Evolutionary conservation across 2,888 invertebrate species (phyloP).

Genomic region (Ptilodon capucinus): DNA sequence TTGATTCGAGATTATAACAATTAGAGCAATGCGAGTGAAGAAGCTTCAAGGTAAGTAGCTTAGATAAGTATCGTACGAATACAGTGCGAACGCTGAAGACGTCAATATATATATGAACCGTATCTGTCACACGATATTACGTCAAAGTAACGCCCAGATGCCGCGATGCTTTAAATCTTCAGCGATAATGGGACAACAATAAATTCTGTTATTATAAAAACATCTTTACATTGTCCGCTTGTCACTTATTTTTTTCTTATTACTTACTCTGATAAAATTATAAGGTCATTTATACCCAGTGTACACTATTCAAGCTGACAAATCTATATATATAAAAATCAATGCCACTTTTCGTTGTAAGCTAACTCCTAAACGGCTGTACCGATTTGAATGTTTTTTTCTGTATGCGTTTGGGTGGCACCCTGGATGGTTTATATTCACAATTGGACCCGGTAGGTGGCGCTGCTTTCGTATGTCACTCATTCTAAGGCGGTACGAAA

Average conservation of each 20-base stretch:
- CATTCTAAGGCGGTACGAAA: too few relatives aligned
- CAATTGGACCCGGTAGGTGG: too few relatives aligned
- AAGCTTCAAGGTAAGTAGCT: conserved; percentile 78
- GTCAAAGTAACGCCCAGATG: conserved; percentile 80
- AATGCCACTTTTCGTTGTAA: too few relatives aligned
- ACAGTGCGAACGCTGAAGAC: conserved; percentile 63
- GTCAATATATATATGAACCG: conserved; percentile 77
- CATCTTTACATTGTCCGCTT: conserved; percentile 32
- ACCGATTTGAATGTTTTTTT: too few relatives aligned
- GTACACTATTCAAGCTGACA: too few relatives aligned
- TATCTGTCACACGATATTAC: conserved; percentile 76
- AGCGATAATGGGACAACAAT: conserved; percentile 67
- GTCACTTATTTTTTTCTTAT: conserved; percentile 18
- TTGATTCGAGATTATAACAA: conserved; percentile 37
- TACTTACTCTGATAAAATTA: not conserved
- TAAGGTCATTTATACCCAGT: not conserved
- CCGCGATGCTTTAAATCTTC: conserved; percentile 71
- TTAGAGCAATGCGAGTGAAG: conserved; percentile 54
- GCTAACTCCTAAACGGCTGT: too few relatives aligned
- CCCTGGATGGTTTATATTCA: too few relatives aligned
- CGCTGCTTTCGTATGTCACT: too few relatives aligned
- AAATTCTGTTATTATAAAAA: conserved; percentile 54
- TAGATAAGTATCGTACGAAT: conserved; percentile 77
- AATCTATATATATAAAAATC: too few relatives aligned
- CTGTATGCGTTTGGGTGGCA: too few relatives aligned